Percentiles rank a stretch among this genome's conserved stretches.
These are phyloP conservation scores for Halcyon senegalensis DNA, from an alignment of 2,113 vertebrate genomes.

Conservation along the genomic window DNA sequence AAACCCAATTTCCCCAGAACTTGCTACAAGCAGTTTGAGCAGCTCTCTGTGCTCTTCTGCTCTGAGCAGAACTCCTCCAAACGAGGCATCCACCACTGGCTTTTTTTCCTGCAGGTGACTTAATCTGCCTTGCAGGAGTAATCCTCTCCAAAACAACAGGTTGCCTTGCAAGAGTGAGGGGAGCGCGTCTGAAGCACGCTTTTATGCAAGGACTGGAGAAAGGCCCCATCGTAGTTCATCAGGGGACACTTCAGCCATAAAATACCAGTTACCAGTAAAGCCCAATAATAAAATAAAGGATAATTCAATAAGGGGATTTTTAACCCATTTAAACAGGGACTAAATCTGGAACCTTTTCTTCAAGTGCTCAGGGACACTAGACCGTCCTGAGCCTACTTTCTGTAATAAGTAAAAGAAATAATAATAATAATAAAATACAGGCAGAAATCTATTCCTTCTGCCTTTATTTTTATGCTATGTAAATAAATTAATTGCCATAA, in stretches of 20 bases:
- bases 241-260: constrained; percentile 30
- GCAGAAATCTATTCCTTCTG: neutral
- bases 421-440: neutral
- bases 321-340: constrained; percentile 22
- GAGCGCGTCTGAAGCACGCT: neutral
- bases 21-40: neutral
- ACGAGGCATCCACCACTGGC: neutral
- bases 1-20: neutral
- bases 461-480: neutral
- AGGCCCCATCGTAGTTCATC: constrained; percentile 14
- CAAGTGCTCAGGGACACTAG: neutral
- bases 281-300: constrained; percentile 50
- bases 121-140: constrained; percentile 36
- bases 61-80: constrained; percentile 19
- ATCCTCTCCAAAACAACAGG: constrained; percentile 47
- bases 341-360: constrained; percentile 22
- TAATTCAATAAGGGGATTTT: constrained; percentile 49
- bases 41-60: neutral
- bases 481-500: neutral
- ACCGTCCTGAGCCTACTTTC: neutral
- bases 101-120: constrained; percentile 38
- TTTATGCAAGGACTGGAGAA: constrained; percentile 31
- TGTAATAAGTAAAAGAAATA: neutral
- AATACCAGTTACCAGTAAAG: constrained; percentile 23
- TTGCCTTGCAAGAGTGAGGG: constrained; percentile 6